These are phyloP conservation scores for Mycetomoellerius zeteki DNA, from an alignment of 1,140 invertebrate genomes.

Conservation along the genomic window DNA sequence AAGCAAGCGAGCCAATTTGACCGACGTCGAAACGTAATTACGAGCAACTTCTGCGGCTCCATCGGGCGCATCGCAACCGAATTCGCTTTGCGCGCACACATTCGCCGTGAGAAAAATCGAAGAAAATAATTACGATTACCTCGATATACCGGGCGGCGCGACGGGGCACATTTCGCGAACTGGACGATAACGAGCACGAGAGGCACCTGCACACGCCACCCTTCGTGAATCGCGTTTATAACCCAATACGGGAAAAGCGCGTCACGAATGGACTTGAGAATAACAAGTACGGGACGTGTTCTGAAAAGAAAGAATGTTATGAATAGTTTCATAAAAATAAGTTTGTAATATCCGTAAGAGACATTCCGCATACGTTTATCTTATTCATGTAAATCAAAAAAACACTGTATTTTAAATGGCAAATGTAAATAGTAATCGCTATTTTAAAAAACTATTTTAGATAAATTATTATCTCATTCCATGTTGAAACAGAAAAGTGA, in stretches of 20 bases:
- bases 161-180: slow-evolving; percentile 67
- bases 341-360: neutral
- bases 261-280: slow-evolving; percentile 71
- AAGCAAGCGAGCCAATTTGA: slow-evolving; percentile 10
- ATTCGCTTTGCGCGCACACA: slow-evolving; percentile 50
- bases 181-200: slow-evolving; percentile 75
- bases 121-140: slow-evolving; percentile 71
- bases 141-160: slow-evolving; percentile 46
- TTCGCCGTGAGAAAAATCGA: slow-evolving; percentile 53
- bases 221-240: slow-evolving; percentile 72
- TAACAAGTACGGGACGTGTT: slow-evolving; percentile 38
- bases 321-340: slow-evolving; percentile 14
- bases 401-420: neutral
- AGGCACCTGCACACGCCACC: slow-evolving; percentile 68
- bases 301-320: slow-evolving; percentile 35
- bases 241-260: slow-evolving; percentile 72
- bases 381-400: neutral
- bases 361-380: neutral
- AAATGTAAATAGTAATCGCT: neutral
- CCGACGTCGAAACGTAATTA: slow-evolving; percentile 27
- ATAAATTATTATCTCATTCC: neutral
- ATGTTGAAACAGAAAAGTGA: neutral
- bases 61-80: slow-evolving; percentile 53
- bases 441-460: neutral
- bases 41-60: slow-evolving; percentile 11